Evolutionary conservation across 1,140 invertebrate genomes (phyloP), one percentile per base, ranked within the genome.

Genomic region (Oscheius sp.): DNA sequence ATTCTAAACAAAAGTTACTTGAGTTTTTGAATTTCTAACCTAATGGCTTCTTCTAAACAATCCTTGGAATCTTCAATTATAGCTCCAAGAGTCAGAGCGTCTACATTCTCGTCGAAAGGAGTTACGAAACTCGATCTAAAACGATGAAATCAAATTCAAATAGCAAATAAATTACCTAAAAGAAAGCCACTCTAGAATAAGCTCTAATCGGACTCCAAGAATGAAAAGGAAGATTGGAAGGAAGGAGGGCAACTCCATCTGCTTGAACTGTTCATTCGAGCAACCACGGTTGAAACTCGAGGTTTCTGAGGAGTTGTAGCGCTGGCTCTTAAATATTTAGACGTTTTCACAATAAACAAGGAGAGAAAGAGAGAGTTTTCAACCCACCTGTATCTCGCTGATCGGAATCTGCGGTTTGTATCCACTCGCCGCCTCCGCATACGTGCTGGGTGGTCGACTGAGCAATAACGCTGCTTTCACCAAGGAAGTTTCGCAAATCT

Each of bases 401-500:
- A 55, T 55, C 4, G 49, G 49, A 23, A 55, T 23, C 7, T 55
- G 49, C 7, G 49, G 49, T 26, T 55, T 55, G 49, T 20, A 55
- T 7, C 49, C 49, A 55, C 49, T 55, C 7, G 69, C 58, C 13
- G 69, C 69, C 2, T 34, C 34, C 3, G 69, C 69, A 42, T 71
- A 71, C 15, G 69, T 61, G 13, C 36, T 4, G 23, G 69, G 46
- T 4, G 32, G 26, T 29, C 58, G 63, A 29, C 59, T 35, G 32
- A 71, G 58, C 69, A 71, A 34, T 42, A 71, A 42, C 28, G 69
- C 69, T 20, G 69, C 58, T 28, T 71, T 71, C 31, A 71, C 59
- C 1, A 71, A n/a, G 13, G 59, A 61, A 26, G 59, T 20, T n/a
- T 71, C 69, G 4, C 45, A 61, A 0, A 64, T 64, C 23, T 71